Evolutionary conservation across 2,797 vertebrate genomes (phyloP), one percentile per base, ranked within the genome.

Genomic region (Chrysocyon brachyurus): DNA sequence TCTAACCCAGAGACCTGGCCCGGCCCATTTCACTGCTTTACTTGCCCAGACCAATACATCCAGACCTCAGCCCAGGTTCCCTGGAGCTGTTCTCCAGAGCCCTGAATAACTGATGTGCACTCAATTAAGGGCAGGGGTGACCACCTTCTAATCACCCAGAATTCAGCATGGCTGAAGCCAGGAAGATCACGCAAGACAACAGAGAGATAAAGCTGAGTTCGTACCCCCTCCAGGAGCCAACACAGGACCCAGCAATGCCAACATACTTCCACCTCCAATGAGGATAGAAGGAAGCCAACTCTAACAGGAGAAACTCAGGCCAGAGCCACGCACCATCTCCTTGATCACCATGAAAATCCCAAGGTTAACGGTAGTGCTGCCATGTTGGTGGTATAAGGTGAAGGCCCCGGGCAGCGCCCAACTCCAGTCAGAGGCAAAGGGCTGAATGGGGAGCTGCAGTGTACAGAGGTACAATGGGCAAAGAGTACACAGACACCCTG

Each of bases 61-160:
- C 54, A 90, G 91, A 70, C 22, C 16, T 63, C 68, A 12, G 63
- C 70, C 72, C 26, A 3, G 57, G 8, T 28, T 86, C 61, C 82
- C 94, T 16, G 12, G 21, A 83, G 15, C 72, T 54, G 12, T 68
- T 81, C 15, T 26, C 78, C 52, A 94, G 72, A 93, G 49, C 63
- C 68, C 86, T 40, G 63, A 87, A 61, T 73, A 95, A 95, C 31
- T 90, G 54, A 87, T 40, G 21, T 66, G 17, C 61, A 90, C 79
- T 52, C 66, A 64, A 88, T 77, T 46, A 91, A 77, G 54, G 88
- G 22, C 77, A 88, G 36, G 24, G 28, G 59, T 17, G 49, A 46
- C 70, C 64, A 91, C 83, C 56, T 91, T 81, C 91, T 95, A 77
- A 87, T 83, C 21, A 90, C 77, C 57, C 83, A 82, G 75, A n/a